Percentiles rank a stretch among this genome's conserved stretches.
Evolutionary conservation across 2,888 invertebrate species (phyloP).

Genomic region (Parnassius apollo): DNA sequence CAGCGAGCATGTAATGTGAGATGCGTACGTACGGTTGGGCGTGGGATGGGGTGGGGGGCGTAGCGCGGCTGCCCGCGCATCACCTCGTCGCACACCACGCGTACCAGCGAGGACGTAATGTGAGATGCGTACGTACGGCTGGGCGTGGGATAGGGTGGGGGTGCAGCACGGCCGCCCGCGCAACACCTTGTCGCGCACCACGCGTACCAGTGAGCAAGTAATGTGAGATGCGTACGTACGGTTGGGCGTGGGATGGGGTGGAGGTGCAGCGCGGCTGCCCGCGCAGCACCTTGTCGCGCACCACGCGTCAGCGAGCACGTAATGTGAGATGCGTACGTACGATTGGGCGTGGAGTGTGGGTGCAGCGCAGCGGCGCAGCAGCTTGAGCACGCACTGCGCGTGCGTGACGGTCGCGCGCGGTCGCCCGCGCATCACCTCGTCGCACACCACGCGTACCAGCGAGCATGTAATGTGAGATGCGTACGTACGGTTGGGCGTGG

Average conservation of each 20-base stretch:
- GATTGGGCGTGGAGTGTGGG: constrained; percentile 76
- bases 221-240: too few species aligned
- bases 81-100: constrained; percentile 36
- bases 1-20: too few species aligned
- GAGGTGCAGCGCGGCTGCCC: constrained; percentile 81
- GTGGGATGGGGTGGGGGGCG: too few species aligned
- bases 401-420: constrained; percentile 90
- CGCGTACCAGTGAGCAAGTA: constrained; percentile 74
- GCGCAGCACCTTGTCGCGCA: constrained; percentile 21
- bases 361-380: constrained; percentile 59
- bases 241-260: constrained; percentile 55
- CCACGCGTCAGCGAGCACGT: constrained; percentile 3
- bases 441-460: too few species aligned
- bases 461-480: too few species aligned
- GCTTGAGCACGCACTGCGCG: constrained; percentile 76
- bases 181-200: constrained; percentile 41
- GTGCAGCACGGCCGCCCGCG: constrained; percentile 90
- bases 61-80: constrained; percentile 64
- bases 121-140: background rate
- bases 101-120: too few species aligned
- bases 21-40: background rate
- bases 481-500: background rate
- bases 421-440: constrained; percentile 79
- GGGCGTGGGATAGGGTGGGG: constrained; percentile 82
- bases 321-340: background rate